These are phyloP conservation scores for Halcyon chelicuti DNA, from an alignment of 2,797 vertebrate species.

Conservation along the genomic window DNA sequence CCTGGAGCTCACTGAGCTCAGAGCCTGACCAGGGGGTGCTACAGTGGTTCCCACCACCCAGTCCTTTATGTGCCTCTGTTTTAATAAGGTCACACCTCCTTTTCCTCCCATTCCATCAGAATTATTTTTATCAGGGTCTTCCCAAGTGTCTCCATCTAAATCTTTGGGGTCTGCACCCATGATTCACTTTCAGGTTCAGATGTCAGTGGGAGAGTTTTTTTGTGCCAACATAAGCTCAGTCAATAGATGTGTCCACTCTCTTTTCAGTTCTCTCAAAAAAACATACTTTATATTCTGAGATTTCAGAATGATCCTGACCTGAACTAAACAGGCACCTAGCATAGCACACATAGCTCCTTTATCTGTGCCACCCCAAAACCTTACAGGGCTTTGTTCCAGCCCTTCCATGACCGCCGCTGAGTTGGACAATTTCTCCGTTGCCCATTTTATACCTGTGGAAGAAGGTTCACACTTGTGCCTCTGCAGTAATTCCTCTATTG, in stretches of 20 bases:
- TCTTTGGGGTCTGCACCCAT: neutral
- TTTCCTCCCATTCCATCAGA: neutral
- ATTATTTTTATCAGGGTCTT: neutral
- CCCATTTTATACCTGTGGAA: neutral
- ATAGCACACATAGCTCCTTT: neutral
- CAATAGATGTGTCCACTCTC: neutral
- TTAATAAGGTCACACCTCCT: neutral
- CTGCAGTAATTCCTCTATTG: neutral
- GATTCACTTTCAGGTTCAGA: neutral
- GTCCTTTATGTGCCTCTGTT: neutral
- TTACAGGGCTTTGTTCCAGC: neutral
- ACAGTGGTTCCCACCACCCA: neutral
- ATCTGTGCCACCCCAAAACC: neutral
- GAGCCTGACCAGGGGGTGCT: neutral
- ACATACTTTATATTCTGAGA: neutral
- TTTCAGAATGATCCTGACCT: neutral
- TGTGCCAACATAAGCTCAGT: neutral
- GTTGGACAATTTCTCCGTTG: neutral
- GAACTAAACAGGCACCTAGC: neutral
- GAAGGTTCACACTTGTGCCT: too few relatives aligned
- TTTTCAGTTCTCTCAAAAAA: neutral
- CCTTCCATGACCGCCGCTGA: neutral
- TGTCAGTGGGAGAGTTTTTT: neutral
- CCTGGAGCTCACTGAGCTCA: neutral
- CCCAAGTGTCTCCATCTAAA: neutral